phyloP scores from a whole-genome alignment of 2,113 vertebrate species.

The Podocnemis expansa region DNA sequence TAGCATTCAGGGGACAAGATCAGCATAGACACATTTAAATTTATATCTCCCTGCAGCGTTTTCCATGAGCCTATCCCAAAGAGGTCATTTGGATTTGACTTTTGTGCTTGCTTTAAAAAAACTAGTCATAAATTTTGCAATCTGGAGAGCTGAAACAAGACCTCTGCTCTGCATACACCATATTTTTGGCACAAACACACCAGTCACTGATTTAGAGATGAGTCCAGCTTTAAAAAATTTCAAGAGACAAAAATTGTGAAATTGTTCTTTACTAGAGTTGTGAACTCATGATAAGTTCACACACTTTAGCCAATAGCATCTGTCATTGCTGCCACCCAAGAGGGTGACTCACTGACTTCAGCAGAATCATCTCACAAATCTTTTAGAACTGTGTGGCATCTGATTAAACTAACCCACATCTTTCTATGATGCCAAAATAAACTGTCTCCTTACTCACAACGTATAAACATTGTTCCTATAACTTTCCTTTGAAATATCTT shows the following conservation, averaged over 20 bases:
- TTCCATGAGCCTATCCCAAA: conserved; percentile 4
- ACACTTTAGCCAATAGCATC: conserved; percentile 34
- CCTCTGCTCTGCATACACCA: conserved; percentile 7
- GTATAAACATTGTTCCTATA: conserved; percentile 51
- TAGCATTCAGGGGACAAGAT: background rate
- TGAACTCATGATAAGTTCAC: conserved; percentile 50
- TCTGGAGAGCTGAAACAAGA: background rate
- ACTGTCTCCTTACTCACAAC: conserved; percentile 57
- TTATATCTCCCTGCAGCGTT: background rate
- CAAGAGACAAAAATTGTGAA: conserved; percentile 42
- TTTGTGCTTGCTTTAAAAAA: conserved; percentile 5
- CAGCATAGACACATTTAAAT: background rate
- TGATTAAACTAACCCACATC: conserved; percentile 68
- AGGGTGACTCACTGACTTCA: conserved; percentile 51
- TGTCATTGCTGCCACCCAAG: conserved; percentile 47
- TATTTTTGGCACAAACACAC: conserved; percentile 35
- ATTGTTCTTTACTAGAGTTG: conserved; percentile 51
- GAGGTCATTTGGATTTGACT: conserved; percentile 17
- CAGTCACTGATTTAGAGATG: conserved; percentile 57
- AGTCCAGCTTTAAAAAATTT: conserved; percentile 49
- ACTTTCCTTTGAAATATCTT: conserved; percentile 58
- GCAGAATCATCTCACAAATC: conserved; percentile 41
- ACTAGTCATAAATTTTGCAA: background rate
- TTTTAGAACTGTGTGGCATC: conserved; percentile 54
- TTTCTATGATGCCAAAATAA: conserved; percentile 72